Conservation (phyloP, 2,888 invertebrate genomes). For the Coleophora flavipennella region DNA sequence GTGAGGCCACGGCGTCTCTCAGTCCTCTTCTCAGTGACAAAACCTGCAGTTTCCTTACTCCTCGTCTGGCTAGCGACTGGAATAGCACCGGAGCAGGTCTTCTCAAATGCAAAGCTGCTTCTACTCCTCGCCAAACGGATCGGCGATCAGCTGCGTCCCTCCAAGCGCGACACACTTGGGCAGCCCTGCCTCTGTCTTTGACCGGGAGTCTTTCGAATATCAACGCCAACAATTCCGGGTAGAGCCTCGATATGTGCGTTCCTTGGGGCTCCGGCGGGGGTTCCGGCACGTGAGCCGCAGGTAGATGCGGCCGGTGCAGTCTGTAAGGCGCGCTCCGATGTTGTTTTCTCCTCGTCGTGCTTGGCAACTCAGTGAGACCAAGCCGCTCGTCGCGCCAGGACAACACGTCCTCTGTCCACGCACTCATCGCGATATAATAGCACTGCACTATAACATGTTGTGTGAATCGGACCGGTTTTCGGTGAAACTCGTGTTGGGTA, state of each 20-base stretch:
- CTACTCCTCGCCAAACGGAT: conserved; percentile 94
- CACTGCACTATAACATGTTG: conserved; percentile 57
- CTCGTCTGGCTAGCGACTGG: conserved; percentile 87
- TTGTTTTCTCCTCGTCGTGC: conserved; percentile 64
- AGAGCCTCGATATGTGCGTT: conserved; percentile 88
- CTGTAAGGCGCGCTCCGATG: conserved; percentile 75
- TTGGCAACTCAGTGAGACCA: conserved; percentile 61
- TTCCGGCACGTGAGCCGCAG: conserved; percentile 57
- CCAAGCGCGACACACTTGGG: conserved; percentile 92
- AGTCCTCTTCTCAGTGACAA: conserved; percentile 87
- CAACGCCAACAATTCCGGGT: conserved; percentile 92
- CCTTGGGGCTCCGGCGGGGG: conserved; percentile 66
- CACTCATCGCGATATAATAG: conserved; percentile 45
- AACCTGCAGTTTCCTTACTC: conserved; percentile 91
- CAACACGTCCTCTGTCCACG: conserved; percentile 66
- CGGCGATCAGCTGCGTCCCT: conserved; percentile 93
- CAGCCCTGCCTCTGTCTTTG: conserved; percentile 89
- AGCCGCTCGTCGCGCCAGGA: conserved; percentile 64
- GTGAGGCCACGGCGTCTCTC: conserved; percentile 87
- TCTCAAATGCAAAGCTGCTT: conserved; percentile 90
- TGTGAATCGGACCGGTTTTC: conserved; percentile 61
- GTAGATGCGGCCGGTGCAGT: conserved; percentile 77
- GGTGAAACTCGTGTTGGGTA: conserved; percentile 40
- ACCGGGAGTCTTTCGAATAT: conserved; percentile 93
- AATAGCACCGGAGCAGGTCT: conserved; percentile 88